Evolutionary conservation across 2,113 vertebrate genomes (phyloP).

Genomic region (Myrmophylax atrothorax): DNA sequence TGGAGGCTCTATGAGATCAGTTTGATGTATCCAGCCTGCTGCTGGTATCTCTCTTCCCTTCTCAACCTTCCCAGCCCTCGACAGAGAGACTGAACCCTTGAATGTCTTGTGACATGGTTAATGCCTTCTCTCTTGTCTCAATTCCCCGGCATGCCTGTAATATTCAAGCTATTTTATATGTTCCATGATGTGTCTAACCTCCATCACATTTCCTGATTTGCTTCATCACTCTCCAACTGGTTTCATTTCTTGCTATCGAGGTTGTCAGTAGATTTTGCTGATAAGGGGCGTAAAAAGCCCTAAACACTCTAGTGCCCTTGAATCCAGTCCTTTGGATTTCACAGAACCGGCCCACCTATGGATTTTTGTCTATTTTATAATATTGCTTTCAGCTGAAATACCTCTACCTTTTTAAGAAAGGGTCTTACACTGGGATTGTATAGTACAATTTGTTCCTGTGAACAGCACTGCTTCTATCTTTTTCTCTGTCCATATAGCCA

Average conservation of each 20-base stretch:
- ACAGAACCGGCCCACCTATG: neutral
- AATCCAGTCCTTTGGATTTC: neutral
- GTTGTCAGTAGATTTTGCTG: neutral
- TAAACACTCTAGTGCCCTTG: neutral
- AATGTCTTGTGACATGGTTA: neutral
- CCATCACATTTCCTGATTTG: neutral
- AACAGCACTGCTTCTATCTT: neutral
- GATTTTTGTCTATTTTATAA: neutral
- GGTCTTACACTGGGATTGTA: neutral
- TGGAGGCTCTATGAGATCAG: neutral
- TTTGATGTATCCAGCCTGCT: neutral
- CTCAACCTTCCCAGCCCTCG: neutral
- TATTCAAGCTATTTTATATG: neutral
- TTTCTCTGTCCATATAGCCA: neutral
- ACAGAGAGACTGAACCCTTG: neutral
- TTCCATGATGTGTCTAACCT: neutral
- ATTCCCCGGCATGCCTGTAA: neutral
- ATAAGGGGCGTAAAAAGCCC: fast-evolving
- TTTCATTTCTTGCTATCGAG: neutral
- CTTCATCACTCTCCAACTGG: neutral
- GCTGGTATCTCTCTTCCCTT: neutral
- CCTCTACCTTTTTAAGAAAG: neutral
- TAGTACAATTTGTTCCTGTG: neutral
- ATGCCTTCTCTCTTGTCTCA: neutral
- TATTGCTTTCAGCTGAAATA: neutral